Evolutionary conservation across 2,797 vertebrate species (phyloP).

Genomic region (Poliocrania exsul): DNA sequence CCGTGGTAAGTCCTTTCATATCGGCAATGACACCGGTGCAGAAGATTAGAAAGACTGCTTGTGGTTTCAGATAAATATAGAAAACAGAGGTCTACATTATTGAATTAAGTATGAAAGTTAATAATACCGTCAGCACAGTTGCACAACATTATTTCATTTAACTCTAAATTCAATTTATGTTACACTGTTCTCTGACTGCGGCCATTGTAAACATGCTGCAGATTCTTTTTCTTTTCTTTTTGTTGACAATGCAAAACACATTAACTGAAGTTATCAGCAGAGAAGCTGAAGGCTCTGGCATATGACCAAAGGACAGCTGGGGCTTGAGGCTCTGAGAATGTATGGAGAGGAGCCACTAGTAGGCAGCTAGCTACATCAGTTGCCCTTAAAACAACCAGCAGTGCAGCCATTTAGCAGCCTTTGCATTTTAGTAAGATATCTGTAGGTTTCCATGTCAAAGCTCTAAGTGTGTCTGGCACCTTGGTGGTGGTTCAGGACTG

Average conservation of each 20-base stretch:
- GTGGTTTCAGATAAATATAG: background rate
- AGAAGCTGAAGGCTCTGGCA: slow-evolving; percentile 20
- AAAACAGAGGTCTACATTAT: slow-evolving; percentile 17
- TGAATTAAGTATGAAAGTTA: slow-evolving; percentile 47
- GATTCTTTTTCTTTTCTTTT: background rate
- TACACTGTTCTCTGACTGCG: background rate
- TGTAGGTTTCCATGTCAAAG: background rate
- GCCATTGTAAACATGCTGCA: slow-evolving; percentile 13
- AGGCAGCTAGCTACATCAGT: background rate
- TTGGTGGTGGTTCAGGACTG: background rate
- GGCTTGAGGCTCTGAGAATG: background rate
- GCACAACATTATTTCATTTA: slow-evolving; percentile 22
- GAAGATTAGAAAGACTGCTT: background rate
- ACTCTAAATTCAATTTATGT: slow-evolving; percentile 50
- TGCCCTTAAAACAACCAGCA: background rate
- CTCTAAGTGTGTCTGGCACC: background rate
- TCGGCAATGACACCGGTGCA: background rate
- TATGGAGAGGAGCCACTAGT: background rate
- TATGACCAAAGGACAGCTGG: background rate
- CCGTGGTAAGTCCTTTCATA: background rate
- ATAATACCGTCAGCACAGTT: slow-evolving; percentile 21
- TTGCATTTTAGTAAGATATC: background rate
- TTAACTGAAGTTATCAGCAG: slow-evolving; percentile 2
- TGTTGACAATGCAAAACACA: slow-evolving; percentile 10
- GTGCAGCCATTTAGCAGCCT: background rate